Evolutionary conservation across 2,888 invertebrate genomes (phyloP), one percentile per base, ranked within the genome.

Genomic region (Ramazzottius varieornatus): DNA sequence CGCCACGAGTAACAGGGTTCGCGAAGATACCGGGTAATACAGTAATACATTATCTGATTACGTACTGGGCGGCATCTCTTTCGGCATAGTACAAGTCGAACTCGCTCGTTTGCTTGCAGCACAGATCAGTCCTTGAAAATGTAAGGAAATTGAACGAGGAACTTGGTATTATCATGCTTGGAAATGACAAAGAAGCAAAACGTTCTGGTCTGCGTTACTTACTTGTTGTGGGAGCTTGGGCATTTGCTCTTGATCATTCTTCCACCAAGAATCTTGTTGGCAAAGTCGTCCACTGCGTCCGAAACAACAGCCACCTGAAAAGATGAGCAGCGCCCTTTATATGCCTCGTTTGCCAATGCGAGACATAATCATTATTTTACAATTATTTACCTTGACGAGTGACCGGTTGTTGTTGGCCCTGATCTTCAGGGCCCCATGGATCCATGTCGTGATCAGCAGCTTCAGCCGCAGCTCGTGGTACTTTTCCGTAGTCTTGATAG

Each of bases 221-320:
- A 54, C 54, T 54, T 54, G 54, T 54, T 54, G 24, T 54, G 54
- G 29, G 54, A 54, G 24, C 54, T 54, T 8, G 54, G 54, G 24
- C 54, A 54, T 16, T 24, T 54, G 29, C n/a, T 54, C 54, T 54
- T 54, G 20, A 54, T 24, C 54, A 54, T 54, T 54, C 54, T 8
- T 54, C 54, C 54, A 54, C 54, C 54, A 16, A 29, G 4, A 54
- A 24, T 54, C 8, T 4, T 54, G 54, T 54, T 54, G 54, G 8
- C n/a, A 8, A 54, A 54, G 24, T 16, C 20, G 54, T 54, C 54
- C 54, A 54, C 54, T 4, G 54, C 54, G 24, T 54, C 54, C 20
- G 54, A 54, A 13, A 54, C 13, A 54, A 54, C 4, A 29, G 54
- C 20, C 20, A 54, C 54, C 54, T 54, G 20, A 13, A 54, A 29